Base-by-base conservation (phyloP, 2,888 invertebrate species). In the Cryptocephalus moraei region DNA sequence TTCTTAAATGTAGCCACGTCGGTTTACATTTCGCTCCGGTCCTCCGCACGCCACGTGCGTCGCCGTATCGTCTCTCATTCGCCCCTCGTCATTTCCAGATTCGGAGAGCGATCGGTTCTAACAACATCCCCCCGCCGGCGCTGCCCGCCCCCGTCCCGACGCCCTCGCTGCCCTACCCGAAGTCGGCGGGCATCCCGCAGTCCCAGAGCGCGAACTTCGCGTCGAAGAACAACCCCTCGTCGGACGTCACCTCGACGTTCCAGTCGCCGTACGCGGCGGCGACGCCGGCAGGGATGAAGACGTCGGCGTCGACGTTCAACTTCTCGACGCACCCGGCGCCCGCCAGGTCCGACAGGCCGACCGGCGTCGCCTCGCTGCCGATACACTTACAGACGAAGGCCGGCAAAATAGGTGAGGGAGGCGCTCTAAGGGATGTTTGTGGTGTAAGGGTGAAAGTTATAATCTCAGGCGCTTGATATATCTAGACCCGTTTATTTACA, bases 141-240 rank as follows among this genome's bases (percentile, higher is more conserved):
- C 66, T 83, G 39, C 84, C 84, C 10, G 84, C 84, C 1, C 84
- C 84, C 1, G 81, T 84, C 32, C 84, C 84, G 11, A 77, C 77
- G 11, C 75, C 76, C 54, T 68, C 72, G 14, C 61, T 73, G 56
- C 79, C 78, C 42, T 68, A 68, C 56, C 63, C 66, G 43, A 70
- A 70, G 58, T 55, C 63, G 32, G 61, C 61, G 39, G 36, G 43
- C 43, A 12, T 67, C 33, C 75, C 82, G 39, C 80, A 82, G 61
- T 81, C 82, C 8, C 82, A 83, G 58, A 81, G 82, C 52, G 75
- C 75, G 47, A 78, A 75, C 62, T 72, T 76, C 44, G 69, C 74
- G 12, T 46, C 53, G 36, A 62, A 61, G 51, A 51, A 56, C 39
- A 56, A 55, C 41, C 55, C 53, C 53, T 8, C 10, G 42, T 32